Evolutionary conservation across 2,113 vertebrate species (phyloP).

Genomic region (Lophotis ruficrista): DNA sequence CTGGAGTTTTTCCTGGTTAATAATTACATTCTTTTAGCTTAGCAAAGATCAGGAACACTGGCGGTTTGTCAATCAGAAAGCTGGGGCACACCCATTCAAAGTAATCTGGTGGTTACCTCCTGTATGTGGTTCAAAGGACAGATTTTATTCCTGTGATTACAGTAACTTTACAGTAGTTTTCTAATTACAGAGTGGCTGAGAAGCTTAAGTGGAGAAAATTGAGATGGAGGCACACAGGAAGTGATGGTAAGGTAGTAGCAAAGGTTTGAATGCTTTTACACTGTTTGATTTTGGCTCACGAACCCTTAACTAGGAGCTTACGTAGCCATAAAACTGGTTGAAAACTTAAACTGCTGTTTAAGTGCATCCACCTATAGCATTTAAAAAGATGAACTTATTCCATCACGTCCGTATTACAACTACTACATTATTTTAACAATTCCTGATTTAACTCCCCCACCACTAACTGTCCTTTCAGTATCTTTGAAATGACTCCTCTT

Average conservation of each 20-base stretch:
- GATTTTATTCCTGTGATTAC: neutral
- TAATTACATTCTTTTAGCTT: conserved; percentile 6
- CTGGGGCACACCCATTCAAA: neutral
- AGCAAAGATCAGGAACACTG: neutral
- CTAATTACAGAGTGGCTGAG: neutral
- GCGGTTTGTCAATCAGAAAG: neutral
- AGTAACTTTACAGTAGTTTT: neutral
- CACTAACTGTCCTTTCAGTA: neutral
- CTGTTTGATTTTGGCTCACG: neutral
- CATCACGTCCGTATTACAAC: neutral
- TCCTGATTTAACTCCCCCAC: neutral
- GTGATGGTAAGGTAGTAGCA: neutral
- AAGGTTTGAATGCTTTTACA: neutral
- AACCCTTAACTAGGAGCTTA: neutral
- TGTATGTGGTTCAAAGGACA: neutral
- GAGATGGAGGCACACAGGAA: neutral
- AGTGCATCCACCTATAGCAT: neutral
- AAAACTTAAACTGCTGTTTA: neutral
- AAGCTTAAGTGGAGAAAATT: neutral
- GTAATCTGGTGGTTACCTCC: neutral
- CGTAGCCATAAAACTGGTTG: neutral
- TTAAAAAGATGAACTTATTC: neutral
- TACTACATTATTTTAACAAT: neutral
- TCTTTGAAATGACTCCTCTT: neutral
- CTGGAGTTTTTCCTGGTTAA: neutral